A percentile compares a stretch with the other conserved stretches of the same genome.
phyloP scores from a whole-genome alignment of 2,113 vertebrate genomes.

The Dipodomys ordii region DNA sequence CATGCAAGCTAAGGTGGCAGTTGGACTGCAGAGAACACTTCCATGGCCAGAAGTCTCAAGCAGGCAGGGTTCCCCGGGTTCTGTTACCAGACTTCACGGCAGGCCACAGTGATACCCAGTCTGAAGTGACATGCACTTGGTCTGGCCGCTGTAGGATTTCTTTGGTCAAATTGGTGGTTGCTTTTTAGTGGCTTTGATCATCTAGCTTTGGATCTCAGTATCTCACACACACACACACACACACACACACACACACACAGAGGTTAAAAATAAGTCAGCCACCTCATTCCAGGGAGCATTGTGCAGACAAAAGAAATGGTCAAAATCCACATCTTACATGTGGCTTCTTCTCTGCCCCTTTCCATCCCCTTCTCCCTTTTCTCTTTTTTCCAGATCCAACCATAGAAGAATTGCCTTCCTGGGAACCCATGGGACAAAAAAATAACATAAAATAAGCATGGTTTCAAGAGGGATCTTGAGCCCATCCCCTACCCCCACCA shows the following conservation, averaged over 20 bases:
- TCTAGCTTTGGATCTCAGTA: slow-evolving; percentile 49
- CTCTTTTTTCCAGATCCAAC: background rate
- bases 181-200: slow-evolving; percentile 51
- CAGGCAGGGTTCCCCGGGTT: background rate
- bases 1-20: background rate
- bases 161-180: slow-evolving; percentile 43
- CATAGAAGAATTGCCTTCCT: background rate
- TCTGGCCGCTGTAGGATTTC: background rate
- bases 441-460: background rate
- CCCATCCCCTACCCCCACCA: background rate
- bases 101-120: background rate
- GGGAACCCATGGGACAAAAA: background rate
- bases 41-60: background rate
- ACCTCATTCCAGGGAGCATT: slow-evolving; percentile 3
- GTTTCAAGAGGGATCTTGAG: background rate
- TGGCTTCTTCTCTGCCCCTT: background rate
- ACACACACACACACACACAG: slow-evolving; percentile 46
- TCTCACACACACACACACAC: slow-evolving; percentile 50
- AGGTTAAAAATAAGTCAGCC: slow-evolving; percentile 68
- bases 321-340: slow-evolving; percentile 17
- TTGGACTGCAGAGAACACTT: background rate
- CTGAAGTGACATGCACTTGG: slow-evolving; percentile 23
- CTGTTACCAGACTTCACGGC: background rate
- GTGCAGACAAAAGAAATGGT: slow-evolving; percentile 35
- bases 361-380: no score